A percentile compares a stretch with the other conserved stretches of the same genome.
Conservation (phyloP, 2,888 invertebrate species). For the Carabus problematicus region DNA sequence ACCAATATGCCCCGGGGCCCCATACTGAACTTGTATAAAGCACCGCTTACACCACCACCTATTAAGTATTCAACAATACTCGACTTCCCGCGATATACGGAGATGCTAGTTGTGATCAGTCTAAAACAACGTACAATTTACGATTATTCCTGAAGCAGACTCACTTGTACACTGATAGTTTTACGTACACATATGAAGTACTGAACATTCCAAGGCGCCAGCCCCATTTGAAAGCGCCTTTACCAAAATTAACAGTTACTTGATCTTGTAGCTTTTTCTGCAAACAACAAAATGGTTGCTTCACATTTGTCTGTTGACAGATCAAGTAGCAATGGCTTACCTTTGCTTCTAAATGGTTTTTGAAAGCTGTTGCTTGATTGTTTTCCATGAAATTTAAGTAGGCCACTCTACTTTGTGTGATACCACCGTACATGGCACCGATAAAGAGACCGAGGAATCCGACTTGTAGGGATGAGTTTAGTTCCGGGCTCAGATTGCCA, state of each 20-base stretch:
- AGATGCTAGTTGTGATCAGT: slow-evolving; percentile 67
- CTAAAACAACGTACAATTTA: slow-evolving; percentile 60
- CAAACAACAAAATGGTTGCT: slow-evolving; percentile 50
- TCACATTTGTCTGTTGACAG: slow-evolving; percentile 25
- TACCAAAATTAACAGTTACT: slow-evolving; percentile 73
- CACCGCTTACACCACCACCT: slow-evolving; percentile 72
- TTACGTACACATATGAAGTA: slow-evolving; percentile 70
- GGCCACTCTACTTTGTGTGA: slow-evolving; percentile 65
- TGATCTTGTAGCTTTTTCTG: slow-evolving; percentile 75
- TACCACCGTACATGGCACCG: slow-evolving; percentile 73
- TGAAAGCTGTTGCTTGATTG: slow-evolving; percentile 76
- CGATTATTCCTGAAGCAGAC: not conserved
- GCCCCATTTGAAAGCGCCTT: slow-evolving; percentile 75
- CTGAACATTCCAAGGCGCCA: slow-evolving; percentile 74
- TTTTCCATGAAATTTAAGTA: slow-evolving; percentile 74
- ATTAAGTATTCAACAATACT: slow-evolving; percentile 71
- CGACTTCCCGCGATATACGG: slow-evolving; percentile 72
- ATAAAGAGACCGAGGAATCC: slow-evolving; percentile 66
- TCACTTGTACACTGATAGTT: slow-evolving; percentile 15
- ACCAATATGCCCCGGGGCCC: slow-evolving; percentile 73
- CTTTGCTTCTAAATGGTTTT: slow-evolving; percentile 72
- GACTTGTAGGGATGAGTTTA: slow-evolving; percentile 68
- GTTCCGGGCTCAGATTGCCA: slow-evolving; percentile 68
- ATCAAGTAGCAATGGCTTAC: slow-evolving; percentile 55
- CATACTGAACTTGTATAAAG: slow-evolving; percentile 70